Evolutionary conservation across 1,140 invertebrate species (phyloP), one percentile per base, ranked within the genome.

Genomic region (Capitella teleta): DNA sequence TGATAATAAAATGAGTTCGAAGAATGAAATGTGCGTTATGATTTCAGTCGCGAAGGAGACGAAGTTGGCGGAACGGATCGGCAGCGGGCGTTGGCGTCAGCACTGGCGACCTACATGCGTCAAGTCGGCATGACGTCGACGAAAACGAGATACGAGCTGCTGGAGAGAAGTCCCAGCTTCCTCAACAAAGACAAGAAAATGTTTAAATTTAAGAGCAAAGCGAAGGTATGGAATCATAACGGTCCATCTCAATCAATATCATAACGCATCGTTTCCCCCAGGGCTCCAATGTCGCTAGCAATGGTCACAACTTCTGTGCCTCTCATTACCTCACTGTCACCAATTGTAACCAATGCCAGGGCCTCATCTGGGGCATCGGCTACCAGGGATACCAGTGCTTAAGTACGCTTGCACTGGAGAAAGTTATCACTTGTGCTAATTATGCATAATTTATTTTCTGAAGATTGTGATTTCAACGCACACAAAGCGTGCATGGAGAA

Each of bases 341-440:
- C 46, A 82, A 85, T 67, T 98, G 93, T 68, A 87, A 90, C 76
- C 83, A 89, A 73, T 97, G 93, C 75, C 84, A 88, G 62, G 78
- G 82, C 58, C 83, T 92, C 56, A 85, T 97, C 56, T 90, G 88
- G 78, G 93, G 93, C 42, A 84, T 96, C 48, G 87, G 87, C 58
- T 86, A 87, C 51, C 91, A 95, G 74, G 90, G 90, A 53, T 92
- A 87, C 76, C 84, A 87, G 60, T 94, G 90, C 75, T 79, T 89
- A 75, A 77, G 76, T 47, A 21, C 30, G 19, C 16, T 41, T 16
- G 32, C 10, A 16, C 10, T 34, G 32, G 32, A 34, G 10, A 34
- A 34, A 10, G 16, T 38, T 38, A 38, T 38, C 21, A 38, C 16
- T 38, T 38, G 12, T 1, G 12, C 36, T 18, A 21, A 3, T 38